Conservation (phyloP, 2,113 vertebrate species). For the Apteryx owenii region DNA sequence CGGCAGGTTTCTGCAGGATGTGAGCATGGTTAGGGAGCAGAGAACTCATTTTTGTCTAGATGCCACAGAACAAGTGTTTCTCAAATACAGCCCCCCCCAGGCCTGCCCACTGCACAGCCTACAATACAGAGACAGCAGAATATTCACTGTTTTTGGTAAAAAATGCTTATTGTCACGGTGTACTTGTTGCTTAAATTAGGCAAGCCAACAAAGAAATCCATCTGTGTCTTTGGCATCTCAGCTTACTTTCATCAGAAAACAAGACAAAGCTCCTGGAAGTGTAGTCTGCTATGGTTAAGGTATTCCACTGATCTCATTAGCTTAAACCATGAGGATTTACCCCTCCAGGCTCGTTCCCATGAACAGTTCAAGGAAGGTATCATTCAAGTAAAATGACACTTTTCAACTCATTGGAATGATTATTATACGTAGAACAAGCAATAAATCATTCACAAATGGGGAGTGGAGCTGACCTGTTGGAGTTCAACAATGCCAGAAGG, state of each 20-base stretch:
- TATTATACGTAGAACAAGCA: background rate
- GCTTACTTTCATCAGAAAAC: background rate
- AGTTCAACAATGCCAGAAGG: constrained; percentile 10
- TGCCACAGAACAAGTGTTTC: background rate
- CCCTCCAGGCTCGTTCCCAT: background rate
- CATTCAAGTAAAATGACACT: background rate
- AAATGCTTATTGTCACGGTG: background rate
- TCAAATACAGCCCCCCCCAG: background rate
- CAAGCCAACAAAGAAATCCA: background rate
- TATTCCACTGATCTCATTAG: background rate
- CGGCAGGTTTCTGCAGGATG: background rate
- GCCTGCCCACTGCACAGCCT: background rate
- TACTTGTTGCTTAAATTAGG: background rate
- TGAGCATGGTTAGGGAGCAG: background rate
- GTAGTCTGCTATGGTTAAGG: background rate
- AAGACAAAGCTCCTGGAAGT: background rate
- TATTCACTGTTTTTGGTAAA: background rate
- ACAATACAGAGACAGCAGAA: background rate
- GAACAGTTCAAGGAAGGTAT: background rate
- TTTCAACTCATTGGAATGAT: background rate
- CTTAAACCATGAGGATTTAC: background rate
- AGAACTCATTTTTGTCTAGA: background rate
- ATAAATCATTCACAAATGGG: background rate
- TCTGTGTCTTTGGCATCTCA: background rate
- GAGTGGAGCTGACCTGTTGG: background rate